phyloP scores from a whole-genome alignment of 2,888 invertebrate species.

The Yponomeuta evonymella region DNA sequence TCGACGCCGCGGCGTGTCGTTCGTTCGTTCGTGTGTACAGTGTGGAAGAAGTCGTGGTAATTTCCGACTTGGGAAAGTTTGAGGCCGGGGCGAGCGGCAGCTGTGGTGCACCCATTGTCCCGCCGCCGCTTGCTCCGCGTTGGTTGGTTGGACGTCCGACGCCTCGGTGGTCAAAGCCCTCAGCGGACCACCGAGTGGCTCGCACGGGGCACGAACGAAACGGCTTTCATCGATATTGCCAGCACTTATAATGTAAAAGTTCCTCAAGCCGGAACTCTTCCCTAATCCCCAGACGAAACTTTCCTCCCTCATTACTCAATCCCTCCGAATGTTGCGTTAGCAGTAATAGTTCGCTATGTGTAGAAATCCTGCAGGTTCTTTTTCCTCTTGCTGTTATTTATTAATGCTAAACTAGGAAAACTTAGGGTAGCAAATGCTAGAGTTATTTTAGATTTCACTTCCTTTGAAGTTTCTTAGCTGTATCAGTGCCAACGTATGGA shows the following conservation, averaged over 20 bases:
- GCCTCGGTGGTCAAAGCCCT: conserved; percentile 37
- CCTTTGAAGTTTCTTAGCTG: too few species aligned
- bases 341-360: conserved; percentile 15
- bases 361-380: not conserved
- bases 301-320: conserved; percentile 40
- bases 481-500: not conserved
- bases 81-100: conserved; percentile 50
- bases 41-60: conserved; percentile 42
- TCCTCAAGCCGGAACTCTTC: conserved; percentile 49
- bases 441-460: too few species aligned
- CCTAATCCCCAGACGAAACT: conserved; percentile 52
- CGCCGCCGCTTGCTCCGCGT: conserved; percentile 40
- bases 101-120: conserved; percentile 29
- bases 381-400: conserved; percentile 1
- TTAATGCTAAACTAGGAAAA: not conserved
- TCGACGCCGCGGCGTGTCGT: conserved; percentile 37
- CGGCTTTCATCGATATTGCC: conserved; percentile 55
- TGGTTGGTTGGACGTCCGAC: conserved; percentile 25
- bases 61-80: conserved; percentile 62
- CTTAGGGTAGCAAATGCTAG: too few species aligned
- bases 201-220: conserved; percentile 28
- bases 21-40: conserved; percentile 39
- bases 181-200: conserved; percentile 30
- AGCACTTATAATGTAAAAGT: conserved; percentile 49
- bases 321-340: conserved; percentile 32